A percentile compares a stretch with the other conserved stretches of the same genome.
These are phyloP conservation scores for Prunella fulvescens DNA, from an alignment of 2,113 vertebrate species.

Conservation along the genomic window DNA sequence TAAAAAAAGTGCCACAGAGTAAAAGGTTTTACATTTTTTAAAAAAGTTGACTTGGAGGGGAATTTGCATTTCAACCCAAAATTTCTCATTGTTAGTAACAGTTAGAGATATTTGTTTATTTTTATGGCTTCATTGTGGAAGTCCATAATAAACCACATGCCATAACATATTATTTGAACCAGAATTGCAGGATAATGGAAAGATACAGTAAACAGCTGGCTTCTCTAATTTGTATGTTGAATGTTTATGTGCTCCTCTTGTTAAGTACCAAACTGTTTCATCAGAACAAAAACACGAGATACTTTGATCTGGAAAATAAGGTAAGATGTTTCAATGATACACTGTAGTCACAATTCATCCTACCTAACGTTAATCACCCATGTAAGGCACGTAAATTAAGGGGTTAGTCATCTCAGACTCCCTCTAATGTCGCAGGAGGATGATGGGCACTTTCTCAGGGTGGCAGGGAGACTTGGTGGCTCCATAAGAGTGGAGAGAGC, in stretches of 20 bases:
- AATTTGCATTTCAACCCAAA: background rate
- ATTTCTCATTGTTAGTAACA: background rate
- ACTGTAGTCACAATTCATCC: background rate
- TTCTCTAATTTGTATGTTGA: slow-evolving; percentile 11
- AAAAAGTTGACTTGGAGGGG: background rate
- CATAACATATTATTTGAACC: background rate
- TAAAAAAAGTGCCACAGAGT: background rate
- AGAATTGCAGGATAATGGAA: slow-evolving; percentile 29
- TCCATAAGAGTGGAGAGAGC: background rate
- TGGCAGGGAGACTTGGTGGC: background rate
- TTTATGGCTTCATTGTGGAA: background rate
- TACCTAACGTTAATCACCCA: background rate
- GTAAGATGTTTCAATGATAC: slow-evolving; percentile 27
- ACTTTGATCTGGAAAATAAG: slow-evolving; percentile 60
- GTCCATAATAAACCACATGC: background rate
- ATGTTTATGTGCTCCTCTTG: background rate
- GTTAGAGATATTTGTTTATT: background rate
- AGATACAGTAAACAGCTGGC: background rate
- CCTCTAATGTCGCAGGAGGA: background rate
- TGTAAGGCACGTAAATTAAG: slow-evolving; percentile 22
- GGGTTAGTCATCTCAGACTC: slow-evolving; percentile 21
- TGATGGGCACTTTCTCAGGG: slow-evolving; percentile 28
- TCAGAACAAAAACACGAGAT: slow-evolving; percentile 13
- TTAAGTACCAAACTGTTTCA: slow-evolving; percentile 39
- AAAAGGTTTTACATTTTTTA: background rate